Conservation (phyloP, 2,113 vertebrate genomes). For the Cryptotis parvus region DNA sequence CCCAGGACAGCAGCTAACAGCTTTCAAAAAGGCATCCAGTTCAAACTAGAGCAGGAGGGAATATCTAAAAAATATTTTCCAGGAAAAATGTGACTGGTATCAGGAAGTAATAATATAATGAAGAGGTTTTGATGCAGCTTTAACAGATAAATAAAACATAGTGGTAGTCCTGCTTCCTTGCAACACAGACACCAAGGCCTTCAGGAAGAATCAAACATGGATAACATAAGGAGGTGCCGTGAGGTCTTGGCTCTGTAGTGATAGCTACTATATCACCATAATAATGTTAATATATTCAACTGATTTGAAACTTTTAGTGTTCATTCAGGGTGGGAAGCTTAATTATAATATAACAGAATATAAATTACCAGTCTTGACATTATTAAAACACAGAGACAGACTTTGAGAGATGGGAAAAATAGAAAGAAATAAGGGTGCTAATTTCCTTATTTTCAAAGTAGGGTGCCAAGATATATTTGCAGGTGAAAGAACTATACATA, state of each 20-base stretch:
- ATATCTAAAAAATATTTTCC: not conserved
- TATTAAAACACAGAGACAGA: not conserved
- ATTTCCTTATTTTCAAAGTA: constrained; percentile 5
- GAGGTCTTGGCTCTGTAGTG: not conserved
- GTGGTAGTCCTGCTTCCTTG: not conserved
- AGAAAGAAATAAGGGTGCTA: not conserved
- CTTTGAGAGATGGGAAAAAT: not conserved
- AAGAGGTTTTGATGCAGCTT: not conserved
- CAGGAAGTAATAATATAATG: not conserved
- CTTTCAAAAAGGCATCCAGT: not conserved
- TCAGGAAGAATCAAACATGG: constrained; percentile 26
- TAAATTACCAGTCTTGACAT: not conserved
- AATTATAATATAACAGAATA: not conserved
- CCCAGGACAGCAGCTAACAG: not conserved
- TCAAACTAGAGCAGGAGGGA: not conserved
- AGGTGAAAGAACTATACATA: not conserved
- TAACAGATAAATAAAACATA: not conserved
- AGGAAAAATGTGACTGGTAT: not conserved
- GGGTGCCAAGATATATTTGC: not conserved
- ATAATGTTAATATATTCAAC: not conserved
- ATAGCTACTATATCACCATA: not conserved
- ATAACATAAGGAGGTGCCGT: not conserved
- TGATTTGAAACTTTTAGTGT: not conserved
- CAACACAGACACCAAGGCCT: not conserved
- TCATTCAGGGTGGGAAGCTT: not conserved